Evolutionary conservation across 2,888 invertebrate species (phyloP), one percentile per base, ranked within the genome.

Genomic region (Leucophora obtusa): DNA sequence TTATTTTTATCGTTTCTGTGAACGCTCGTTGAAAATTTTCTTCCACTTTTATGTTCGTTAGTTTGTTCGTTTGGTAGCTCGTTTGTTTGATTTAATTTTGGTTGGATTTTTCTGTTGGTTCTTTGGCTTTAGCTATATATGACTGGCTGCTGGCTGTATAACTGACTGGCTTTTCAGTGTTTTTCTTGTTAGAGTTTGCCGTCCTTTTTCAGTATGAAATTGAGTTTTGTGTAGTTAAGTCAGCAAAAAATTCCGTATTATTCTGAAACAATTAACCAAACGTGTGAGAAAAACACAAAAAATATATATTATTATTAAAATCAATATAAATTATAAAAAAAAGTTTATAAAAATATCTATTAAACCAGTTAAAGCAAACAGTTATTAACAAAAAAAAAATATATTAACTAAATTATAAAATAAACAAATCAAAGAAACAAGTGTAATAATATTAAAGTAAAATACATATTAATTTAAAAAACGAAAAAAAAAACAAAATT

Each of bases 171-270:
- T 50, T 75, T 69, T 82, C 74, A 65, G 82, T 80, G 84, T 84
- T 85, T 86, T 85, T 85, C 85, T 86, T 85, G 84, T 83, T 82
- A 84, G 85, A 85, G 85, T 85, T 86, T 86, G 87, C 88, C 88
- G 87, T 89, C 89, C 89, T 89, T 90, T 89, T 89, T 87, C 87
- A 90, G 90, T 90, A 90, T 89, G 88, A 89, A 87, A 89, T 89
- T 90, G 90, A 89, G 89, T 90, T 90, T 89, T 90, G 90, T 90
- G 90, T 90, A 89, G 90, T 89, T 89, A 90, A 90, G 90, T 90
- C 90, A 89, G 88, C 73, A 70, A 88, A 89, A 87, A 87, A 89
- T 89, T 89, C 81, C 89, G 89, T 88, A 88, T 86, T 86, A 71
- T 88, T 88, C 86, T 87, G 84, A 70, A 81, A 79, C 70, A 78